These are phyloP conservation scores for Pomatostomus ruficeps DNA, from an alignment of 2,113 vertebrate genomes.

Conservation along the genomic window DNA sequence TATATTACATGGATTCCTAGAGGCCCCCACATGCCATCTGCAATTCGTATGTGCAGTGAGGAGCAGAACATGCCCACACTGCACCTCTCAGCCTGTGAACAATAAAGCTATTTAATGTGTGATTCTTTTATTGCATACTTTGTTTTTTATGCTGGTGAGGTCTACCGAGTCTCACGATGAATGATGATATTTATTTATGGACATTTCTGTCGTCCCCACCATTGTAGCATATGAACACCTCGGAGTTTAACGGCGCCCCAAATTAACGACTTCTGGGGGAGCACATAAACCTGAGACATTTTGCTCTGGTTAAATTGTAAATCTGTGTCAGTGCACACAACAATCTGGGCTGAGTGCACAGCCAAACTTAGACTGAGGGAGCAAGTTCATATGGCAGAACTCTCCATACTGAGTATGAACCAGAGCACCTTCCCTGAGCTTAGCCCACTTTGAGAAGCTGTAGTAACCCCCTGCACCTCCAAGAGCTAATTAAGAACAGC, in stretches of 20 bases:
- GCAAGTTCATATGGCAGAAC: not conserved
- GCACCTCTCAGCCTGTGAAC: not conserved
- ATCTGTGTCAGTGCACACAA: not conserved
- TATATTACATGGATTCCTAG: not conserved
- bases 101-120: not conserved
- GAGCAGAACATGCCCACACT: not conserved
- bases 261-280: constrained; percentile 9
- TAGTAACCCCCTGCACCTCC: fast-evolving
- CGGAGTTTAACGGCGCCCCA: not conserved
- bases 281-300: not conserved
- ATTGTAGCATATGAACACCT: not conserved
- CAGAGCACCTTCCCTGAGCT: not conserved
- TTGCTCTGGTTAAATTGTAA: not conserved
- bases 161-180: not conserved
- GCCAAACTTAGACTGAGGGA: not conserved
- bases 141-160: not conserved
- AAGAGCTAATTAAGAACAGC: not conserved
- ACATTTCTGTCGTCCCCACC: not conserved
- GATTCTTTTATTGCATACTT: not conserved
- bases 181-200: constrained; percentile 28
- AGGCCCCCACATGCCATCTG: not conserved
- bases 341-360: not conserved
- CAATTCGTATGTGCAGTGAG: not conserved
- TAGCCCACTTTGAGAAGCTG: fast-evolving
- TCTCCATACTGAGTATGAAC: fast-evolving